Conservation (phyloP, 2,113 vertebrate genomes). For the Rafetus swinhoei region DNA sequence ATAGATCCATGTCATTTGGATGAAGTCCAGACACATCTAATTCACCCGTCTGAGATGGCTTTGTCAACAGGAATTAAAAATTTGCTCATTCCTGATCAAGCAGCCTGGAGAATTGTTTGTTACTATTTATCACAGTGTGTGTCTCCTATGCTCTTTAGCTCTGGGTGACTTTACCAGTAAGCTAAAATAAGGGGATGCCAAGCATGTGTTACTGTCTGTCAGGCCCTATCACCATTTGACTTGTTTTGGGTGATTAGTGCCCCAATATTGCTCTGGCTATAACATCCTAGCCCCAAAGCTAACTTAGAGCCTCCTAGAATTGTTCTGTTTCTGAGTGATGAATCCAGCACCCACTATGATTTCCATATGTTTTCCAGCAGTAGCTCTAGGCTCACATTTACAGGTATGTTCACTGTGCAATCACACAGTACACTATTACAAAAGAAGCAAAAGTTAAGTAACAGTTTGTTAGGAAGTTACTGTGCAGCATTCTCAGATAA, state of each 20-base stretch:
- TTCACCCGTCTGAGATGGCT: neutral
- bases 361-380: neutral
- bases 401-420: neutral
- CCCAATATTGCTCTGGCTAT: neutral
- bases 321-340: conserved; percentile 36
- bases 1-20: neutral
- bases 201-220: neutral
- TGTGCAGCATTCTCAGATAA: neutral
- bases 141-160: neutral
- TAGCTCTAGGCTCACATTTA: neutral
- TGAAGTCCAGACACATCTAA: neutral
- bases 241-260: neutral
- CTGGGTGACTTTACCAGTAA: neutral
- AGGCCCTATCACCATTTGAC: neutral
- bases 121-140: neutral
- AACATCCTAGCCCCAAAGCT: neutral
- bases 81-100: accelerated
- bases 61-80: neutral
- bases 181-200: neutral
- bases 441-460: neutral
- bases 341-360: neutral
- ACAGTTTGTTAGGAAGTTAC: neutral
- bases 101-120: neutral
- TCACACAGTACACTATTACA: neutral
- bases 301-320: conserved; percentile 1